Evolutionary conservation across 2,888 invertebrate species (phyloP), one percentile per base, ranked within the genome.

Genomic region (Andrena praecox): DNA sequence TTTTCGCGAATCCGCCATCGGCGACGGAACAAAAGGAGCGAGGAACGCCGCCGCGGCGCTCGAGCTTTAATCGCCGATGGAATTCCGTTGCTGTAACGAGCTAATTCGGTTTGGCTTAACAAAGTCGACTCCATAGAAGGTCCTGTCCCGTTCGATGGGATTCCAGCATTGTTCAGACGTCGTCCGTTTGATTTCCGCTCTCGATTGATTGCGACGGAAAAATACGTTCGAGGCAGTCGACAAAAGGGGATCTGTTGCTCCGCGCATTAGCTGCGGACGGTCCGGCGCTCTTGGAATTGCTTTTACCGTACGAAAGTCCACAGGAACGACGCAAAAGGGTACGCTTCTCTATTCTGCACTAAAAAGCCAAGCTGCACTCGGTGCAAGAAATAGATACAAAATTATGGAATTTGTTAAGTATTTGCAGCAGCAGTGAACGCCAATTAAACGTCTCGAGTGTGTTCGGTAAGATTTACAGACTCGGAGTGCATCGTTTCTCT

Each of bases 31-130:
- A 56, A 54, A 80, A 80, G 8, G 60, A 52, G 69, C 24, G 31
- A 52, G 33, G 59, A 59, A 52, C 10, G n/a, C 10, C 50, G 27
- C 48, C 50, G 27, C 48, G 29, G 31, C n/a, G 67, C 72, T 67
- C 48, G 60, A 67, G 66, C 33, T 72, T 79, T 84, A 79, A 82
- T 85, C 73, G 84, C 7, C 87, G 73, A 77, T 85, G 80, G 77
- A 87, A 86, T 80, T 74, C 72, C 78, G 63, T 74, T 78, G 71
- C 74, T 72, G 71, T 64, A 77, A 70, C 76, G 24, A 72, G 77
- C 74, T 85, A 87, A 85, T 87, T 83, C 71, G 64, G 78, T 87
- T 80, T 87, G 64, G 70, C 80, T 77, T 87, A 85, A 87, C 85
- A 85, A 79, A 83, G 80, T 87, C 80, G 71, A 68, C 63, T 75